Conservation (phyloP, 2,797 vertebrate genomes). For the Clarias pachynema region DNA sequence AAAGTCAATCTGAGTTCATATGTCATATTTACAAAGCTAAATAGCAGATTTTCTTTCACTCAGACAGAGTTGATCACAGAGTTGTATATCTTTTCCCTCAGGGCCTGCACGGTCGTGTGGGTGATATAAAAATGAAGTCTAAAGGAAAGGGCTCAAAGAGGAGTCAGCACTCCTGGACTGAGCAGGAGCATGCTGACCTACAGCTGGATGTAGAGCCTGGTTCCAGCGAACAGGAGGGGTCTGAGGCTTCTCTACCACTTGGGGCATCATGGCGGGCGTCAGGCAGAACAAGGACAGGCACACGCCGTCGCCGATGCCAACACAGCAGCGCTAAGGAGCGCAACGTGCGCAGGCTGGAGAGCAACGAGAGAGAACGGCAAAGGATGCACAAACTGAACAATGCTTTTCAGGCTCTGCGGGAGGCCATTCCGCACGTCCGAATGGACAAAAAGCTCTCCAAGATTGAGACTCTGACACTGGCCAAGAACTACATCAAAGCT, state of each 20-base stretch:
- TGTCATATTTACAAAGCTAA: not conserved
- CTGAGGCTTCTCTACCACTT: constrained; percentile 75
- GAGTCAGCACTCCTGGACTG: constrained; percentile 69
- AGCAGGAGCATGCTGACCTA: constrained; percentile 75
- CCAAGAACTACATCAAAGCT: constrained; percentile 98
- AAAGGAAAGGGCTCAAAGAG: constrained; percentile 83
- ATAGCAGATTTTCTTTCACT: not conserved
- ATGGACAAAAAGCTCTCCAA: constrained; percentile 97
- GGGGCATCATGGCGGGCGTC: constrained; percentile 73
- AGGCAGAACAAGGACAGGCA: constrained; percentile 51
- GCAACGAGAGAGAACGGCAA: constrained; percentile 94
- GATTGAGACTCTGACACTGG: constrained; percentile 96
- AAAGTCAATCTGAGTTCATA: not conserved
- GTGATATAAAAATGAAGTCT: constrained; percentile 84
- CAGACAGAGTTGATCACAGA: not conserved
- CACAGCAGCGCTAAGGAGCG: constrained; percentile 79
- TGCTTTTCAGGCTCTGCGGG: constrained; percentile 92
- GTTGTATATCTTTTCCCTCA: constrained; percentile 16
- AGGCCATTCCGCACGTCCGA: constrained; percentile 93
- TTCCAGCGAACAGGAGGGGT: constrained; percentile 80
- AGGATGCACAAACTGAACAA: constrained; percentile 99
- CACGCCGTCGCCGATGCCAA: constrained; percentile 66
- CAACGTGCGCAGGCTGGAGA: constrained; percentile 87
- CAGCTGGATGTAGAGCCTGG: constrained; percentile 71
- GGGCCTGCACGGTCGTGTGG: constrained; percentile 55